These are phyloP conservation scores for Synanthedon myopaeformis DNA, from an alignment of 2,888 invertebrate species.

Conservation along the genomic window DNA sequence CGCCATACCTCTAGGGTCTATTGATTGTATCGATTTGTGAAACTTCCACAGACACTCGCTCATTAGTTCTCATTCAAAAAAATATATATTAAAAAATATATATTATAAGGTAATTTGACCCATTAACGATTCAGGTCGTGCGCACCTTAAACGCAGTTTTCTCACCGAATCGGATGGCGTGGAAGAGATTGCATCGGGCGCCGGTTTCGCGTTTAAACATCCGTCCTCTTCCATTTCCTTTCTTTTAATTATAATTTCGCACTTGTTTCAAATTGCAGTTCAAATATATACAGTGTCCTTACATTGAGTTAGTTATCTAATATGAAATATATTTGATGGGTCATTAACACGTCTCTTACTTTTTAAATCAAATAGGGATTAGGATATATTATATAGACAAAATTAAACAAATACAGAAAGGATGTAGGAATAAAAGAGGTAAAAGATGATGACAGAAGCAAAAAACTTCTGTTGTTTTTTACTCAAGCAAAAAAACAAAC, in stretches of 20 bases:
- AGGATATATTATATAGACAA: too few relatives aligned
- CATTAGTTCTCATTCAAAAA: background rate
- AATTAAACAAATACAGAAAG: too few relatives aligned
- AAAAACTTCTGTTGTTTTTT: too few relatives aligned
- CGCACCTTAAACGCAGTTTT: conserved; percentile 42
- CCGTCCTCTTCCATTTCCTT: conserved; percentile 55
- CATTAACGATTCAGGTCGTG: conserved; percentile 43
- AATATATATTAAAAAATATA: conserved; percentile 6
- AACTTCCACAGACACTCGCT: conserved; percentile 5
- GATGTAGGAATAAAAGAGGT: too few relatives aligned
- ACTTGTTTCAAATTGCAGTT: background rate
- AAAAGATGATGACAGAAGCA: too few relatives aligned
- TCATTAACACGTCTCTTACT: too few relatives aligned
- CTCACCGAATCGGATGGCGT: conserved; percentile 33
- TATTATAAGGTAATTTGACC: conserved; percentile 29
- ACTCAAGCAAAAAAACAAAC: too few relatives aligned
- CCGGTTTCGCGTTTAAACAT: conserved; percentile 41
- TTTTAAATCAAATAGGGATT: too few relatives aligned
- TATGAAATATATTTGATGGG: too few relatives aligned
- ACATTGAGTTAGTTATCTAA: too few relatives aligned
- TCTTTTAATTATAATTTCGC: conserved; percentile 43
- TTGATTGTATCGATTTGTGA: conserved; percentile 43
- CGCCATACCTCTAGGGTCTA: conserved; percentile 31
- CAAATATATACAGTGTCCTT: background rate
- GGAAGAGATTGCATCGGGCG: conserved; percentile 41